Base-by-base conservation (phyloP, 2,888 invertebrate species). In the Macaria liturata region DNA sequence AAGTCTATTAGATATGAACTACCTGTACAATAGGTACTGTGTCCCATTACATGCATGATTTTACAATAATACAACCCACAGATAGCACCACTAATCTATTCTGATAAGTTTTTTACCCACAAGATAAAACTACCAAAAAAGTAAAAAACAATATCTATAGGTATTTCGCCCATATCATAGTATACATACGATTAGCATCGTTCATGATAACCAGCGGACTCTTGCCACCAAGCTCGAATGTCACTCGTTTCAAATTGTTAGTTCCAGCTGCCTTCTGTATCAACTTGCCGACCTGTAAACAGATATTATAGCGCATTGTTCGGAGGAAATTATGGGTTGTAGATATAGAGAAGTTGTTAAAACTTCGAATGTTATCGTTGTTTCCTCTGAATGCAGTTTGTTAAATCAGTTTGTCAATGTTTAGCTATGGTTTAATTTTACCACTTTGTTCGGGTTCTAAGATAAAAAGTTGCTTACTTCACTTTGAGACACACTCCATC, bases 191-290 rank as follows among this genome's bases (percentile, higher is more conserved):
- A 76, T 96, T 93, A 8, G 93, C 95, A 84, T 97, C 97, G 55
- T 95, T 93, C 81, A 96, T 96, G 42, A 98, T 93, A 46, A 98
- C 94, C 3, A 97, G 86, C 2, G 97, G 97, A 78, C 96, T 96
- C 81, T 98, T 98, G 65, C 98, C 98, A 9, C 97, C 97, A 47
- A 98, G 90, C 81, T 98, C 97, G 44, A 98, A 84, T 2, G 95
- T 95, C 0, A 97, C 94, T 46, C 95, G 92, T 78, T 98, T 98
- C 65, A 97, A 86, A 78, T 97, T 97, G 8, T 94, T 94, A 49
- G 93, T 91, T 6, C 96, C 96, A 8, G 97, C 94, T 34, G 95
- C 95, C 80, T 94, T 94, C 89, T 68, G 94, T 84, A 87, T 94
- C 81, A 84, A 88, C 65, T 91, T 91, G 0, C 93, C 93, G 8